Evolutionary conservation across 2,888 invertebrate species (phyloP).

Genomic region (Rapana venosa): DNA sequence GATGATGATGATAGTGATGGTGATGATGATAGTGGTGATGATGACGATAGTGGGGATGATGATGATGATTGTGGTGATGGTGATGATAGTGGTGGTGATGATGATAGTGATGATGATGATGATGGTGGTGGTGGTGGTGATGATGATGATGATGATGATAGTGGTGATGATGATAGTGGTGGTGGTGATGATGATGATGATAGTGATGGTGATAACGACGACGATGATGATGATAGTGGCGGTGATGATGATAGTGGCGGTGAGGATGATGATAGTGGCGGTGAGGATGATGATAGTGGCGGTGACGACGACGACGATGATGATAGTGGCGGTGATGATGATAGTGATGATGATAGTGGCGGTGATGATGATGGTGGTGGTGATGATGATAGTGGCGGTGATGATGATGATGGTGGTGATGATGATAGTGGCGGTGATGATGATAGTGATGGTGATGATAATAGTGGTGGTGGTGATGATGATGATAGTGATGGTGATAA

Average conservation of each 20-base stretch:
- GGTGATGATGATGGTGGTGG: conserved; percentile 25
- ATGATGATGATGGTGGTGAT: background rate
- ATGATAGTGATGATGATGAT: background rate
- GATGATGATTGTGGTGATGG: no score
- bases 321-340: background rate
- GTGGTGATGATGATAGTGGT: background rate
- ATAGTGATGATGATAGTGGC: background rate
- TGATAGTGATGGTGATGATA: background rate
- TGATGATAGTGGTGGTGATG: background rate
- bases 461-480: background rate
- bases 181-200: background rate
- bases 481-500: background rate
- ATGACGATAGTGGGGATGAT: no score
- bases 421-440: background rate
- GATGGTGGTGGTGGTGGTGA: conserved; percentile 14
- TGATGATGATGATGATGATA: conserved; percentile 1
- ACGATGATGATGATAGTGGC: no score
- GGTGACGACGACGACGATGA: background rate
- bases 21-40: background rate
- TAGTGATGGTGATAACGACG: no score
- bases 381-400: background rate
- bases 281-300: no score
- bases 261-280: no score
- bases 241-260: background rate
- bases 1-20: background rate